Percentiles rank a stretch among this genome's conserved stretches.
phyloP scores from a whole-genome alignment of 1,140 invertebrate genomes.

The Melipona quadrifasciata region DNA sequence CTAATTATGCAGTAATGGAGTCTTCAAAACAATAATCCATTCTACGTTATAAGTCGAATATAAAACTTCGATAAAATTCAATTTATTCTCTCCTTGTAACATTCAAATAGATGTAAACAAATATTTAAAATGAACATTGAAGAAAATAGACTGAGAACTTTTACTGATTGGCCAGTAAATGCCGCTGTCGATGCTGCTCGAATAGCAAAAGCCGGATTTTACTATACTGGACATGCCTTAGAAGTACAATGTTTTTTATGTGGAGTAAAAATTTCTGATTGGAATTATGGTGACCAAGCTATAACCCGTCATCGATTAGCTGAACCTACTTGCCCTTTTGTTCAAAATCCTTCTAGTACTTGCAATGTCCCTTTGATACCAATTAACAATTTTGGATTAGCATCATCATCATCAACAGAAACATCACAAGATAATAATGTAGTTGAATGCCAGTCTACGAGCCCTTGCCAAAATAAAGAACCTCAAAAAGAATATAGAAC shows the following conservation, averaged over 20 bases:
- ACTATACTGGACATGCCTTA: slow-evolving; percentile 85
- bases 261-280: slow-evolving; percentile 86
- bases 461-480: slow-evolving; percentile 29
- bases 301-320: slow-evolving; percentile 85
- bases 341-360: slow-evolving; percentile 84
- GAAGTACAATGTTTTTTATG: slow-evolving; percentile 91
- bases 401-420: slow-evolving; percentile 45
- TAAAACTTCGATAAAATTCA: background rate
- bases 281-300: slow-evolving; percentile 89
- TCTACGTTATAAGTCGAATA: slow-evolving; percentile 7
- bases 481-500: slow-evolving; percentile 74
- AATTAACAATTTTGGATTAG: slow-evolving; percentile 3
- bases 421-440: background rate
- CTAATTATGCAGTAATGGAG: background rate
- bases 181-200: slow-evolving; percentile 84
- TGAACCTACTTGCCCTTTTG: slow-evolving; percentile 88
- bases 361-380: slow-evolving; percentile 85
- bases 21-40: background rate
- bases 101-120: background rate
- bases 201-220: slow-evolving; percentile 92
- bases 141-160: slow-evolving; percentile 86
- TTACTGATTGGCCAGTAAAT: slow-evolving; percentile 87
- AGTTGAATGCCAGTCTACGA: background rate
- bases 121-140: slow-evolving; percentile 84
- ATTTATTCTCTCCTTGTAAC: background rate